These are phyloP conservation scores for Morone saxatilis DNA, from an alignment of 2,113 vertebrate species.

Conservation along the genomic window DNA sequence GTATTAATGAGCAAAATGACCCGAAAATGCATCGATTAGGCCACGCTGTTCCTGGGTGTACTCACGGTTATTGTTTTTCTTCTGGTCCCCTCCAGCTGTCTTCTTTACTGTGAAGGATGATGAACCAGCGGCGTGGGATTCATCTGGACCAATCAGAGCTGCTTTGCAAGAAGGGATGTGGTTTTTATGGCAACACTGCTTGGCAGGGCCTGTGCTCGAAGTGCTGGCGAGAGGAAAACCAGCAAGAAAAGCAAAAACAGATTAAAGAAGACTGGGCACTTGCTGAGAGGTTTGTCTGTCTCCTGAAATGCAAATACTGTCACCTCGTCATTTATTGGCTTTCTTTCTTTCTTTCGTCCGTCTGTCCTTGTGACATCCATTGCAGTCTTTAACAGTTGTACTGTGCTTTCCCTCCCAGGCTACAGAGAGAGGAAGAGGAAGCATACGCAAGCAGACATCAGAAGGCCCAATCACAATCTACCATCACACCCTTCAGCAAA, in stretches of 20 bases:
- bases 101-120: conserved; percentile 82
- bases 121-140: conserved; percentile 92
- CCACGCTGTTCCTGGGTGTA: neutral
- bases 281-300: conserved; percentile 89
- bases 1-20: neutral
- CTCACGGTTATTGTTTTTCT: neutral
- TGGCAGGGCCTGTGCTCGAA: conserved; percentile 98
- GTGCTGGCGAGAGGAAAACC: conserved; percentile 96
- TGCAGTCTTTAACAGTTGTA: neutral
- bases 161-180: conserved; percentile 96
- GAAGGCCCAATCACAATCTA: conserved; percentile 84
- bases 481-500: conserved; percentile 89
- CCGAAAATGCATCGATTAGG: neutral
- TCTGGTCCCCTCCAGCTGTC: neutral
- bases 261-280: conserved; percentile 97
- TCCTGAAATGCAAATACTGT: neutral
- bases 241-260: conserved; percentile 91
- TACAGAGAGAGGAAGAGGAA: conserved; percentile 93
- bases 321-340: neutral
- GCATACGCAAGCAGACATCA: conserved; percentile 91
- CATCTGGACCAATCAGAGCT: conserved; percentile 96
- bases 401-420: conserved; percentile 75
- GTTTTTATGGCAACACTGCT: conserved; percentile 94
- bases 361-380: neutral
- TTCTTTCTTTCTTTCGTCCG: neutral